phyloP scores from a whole-genome alignment of 2,113 vertebrate species.

The Ammospiza nelsoni region DNA sequence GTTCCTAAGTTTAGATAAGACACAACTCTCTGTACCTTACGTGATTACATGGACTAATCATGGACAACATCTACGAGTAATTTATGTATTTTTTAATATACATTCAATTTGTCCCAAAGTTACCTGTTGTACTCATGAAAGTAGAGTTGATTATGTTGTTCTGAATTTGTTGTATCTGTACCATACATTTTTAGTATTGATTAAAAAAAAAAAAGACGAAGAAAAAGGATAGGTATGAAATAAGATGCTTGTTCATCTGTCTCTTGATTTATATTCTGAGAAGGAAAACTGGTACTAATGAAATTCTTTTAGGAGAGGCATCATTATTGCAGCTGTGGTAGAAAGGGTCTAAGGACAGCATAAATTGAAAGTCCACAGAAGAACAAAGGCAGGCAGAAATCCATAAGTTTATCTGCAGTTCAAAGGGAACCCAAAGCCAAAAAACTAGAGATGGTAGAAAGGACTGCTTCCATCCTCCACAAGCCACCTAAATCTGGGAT shows the following conservation, averaged over 20 bases:
- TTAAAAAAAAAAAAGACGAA: too few species aligned
- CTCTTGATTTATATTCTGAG: not conserved
- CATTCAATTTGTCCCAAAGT: not conserved
- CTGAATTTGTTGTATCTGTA: not conserved
- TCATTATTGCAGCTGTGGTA: not conserved
- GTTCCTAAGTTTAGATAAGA: not conserved
- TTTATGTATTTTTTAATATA: not conserved
- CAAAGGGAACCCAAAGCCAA: not conserved
- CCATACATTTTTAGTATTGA: too few species aligned
- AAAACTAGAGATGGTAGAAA: accelerated
- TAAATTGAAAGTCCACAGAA: not conserved
- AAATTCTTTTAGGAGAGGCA: not conserved
- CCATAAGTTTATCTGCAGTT: not conserved
- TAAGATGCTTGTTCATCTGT: not conserved
- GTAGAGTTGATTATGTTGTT: not conserved
- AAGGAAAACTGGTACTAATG: not conserved
- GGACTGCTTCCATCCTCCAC: not conserved
- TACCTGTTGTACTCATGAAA: not conserved
- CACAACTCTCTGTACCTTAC: not conserved
- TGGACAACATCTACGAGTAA: not conserved
- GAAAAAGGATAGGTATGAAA: not conserved
- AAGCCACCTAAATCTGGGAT: accelerated
- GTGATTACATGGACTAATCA: not conserved
- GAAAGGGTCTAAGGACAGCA: not conserved
- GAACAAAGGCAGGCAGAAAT: not conserved